Percentiles rank a stretch among this genome's conserved stretches.
These are phyloP conservation scores for Stramonita haemastoma DNA, from an alignment of 2,888 invertebrate species.

Conservation along the genomic window DNA sequence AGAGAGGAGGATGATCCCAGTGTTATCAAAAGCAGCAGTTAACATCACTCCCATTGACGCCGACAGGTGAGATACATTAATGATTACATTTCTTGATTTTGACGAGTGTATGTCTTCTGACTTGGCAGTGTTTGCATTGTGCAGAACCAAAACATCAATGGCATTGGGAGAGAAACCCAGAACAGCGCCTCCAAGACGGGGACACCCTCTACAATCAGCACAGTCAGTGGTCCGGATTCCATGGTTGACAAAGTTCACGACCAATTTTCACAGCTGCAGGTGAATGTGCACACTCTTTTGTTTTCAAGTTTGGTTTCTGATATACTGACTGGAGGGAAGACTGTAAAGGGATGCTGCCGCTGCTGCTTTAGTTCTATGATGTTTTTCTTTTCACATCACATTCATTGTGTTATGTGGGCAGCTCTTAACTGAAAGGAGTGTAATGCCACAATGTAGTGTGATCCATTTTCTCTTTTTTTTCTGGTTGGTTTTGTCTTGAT, in stretches of 20 bases:
- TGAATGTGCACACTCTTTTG: background rate
- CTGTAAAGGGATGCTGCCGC: background rate
- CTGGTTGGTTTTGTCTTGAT: no score
- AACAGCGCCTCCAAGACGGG: background rate
- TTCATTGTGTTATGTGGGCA: no score
- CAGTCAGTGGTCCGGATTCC: background rate
- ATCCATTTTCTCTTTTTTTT: no score
- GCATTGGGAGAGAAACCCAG: background rate
- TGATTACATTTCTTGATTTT: no score
- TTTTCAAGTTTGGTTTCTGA: background rate
- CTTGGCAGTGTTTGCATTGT: background rate
- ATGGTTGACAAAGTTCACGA: background rate
- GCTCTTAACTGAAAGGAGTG: no score
- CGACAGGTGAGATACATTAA: no score
- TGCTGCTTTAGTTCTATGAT: background rate
- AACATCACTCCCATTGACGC: no score
- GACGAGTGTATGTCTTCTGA: background rate
- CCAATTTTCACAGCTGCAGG: slow-evolving; percentile 5
- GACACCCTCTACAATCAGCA: background rate
- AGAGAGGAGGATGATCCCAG: no score
- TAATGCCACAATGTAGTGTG: no score
- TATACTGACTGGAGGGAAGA: background rate
- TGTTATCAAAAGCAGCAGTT: no score
- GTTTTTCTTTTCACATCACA: no score
- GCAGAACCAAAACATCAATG: slow-evolving; percentile 27